phyloP scores from a whole-genome alignment of 2,113 vertebrate species.

The Okapia johnstoni region DNA sequence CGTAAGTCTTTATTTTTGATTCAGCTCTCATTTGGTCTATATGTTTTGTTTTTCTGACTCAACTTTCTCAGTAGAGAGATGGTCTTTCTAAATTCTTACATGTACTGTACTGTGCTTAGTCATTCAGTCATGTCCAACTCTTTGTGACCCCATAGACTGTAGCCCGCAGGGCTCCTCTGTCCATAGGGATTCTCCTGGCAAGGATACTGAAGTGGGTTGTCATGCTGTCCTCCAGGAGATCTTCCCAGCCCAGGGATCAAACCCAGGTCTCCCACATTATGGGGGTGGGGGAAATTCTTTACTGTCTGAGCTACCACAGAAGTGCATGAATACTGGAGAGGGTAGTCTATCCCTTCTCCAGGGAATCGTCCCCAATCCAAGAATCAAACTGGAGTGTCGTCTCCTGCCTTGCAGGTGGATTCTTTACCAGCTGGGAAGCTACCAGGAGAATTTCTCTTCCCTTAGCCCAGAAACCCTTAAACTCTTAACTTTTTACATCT shows the following conservation, averaged over 20 bases:
- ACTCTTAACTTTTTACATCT: neutral
- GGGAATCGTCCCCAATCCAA: neutral
- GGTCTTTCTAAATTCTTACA: neutral
- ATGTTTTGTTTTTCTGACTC: neutral
- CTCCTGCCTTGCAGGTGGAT: neutral
- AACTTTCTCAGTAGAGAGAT: neutral
- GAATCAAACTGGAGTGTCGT: neutral
- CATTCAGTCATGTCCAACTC: neutral
- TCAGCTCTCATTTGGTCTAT: neutral
- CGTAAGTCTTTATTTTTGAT: neutral
- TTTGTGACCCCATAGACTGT: neutral
- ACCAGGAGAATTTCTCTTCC: neutral
- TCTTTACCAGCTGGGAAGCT: neutral
- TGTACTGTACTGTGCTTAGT: neutral
- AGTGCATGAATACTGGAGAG: neutral
- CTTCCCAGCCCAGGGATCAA: neutral
- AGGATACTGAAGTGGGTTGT: neutral
- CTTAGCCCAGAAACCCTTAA: no score
- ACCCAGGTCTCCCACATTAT: neutral
- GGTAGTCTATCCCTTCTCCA: neutral
- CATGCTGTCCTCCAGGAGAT: neutral
- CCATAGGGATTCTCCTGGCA: neutral
- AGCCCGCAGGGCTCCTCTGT: neutral
- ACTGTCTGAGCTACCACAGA: neutral
- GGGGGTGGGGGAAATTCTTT: neutral